Conservation (phyloP, 2,113 vertebrate species). For the Clinocottus analis region DNA sequence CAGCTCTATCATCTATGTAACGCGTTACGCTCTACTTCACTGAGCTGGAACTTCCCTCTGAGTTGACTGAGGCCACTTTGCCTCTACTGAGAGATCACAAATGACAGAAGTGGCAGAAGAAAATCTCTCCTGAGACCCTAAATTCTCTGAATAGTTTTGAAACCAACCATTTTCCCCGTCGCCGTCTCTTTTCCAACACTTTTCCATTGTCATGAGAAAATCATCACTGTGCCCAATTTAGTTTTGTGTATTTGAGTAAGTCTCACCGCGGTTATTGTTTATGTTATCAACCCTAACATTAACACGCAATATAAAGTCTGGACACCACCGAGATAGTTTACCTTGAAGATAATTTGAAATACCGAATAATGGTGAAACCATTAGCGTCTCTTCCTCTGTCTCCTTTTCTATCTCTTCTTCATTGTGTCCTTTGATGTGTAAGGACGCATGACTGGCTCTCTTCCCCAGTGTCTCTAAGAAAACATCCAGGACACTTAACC, state of each 20-base stretch:
- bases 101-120: slow-evolving; percentile 18
- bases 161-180: background rate
- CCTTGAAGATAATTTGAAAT: slow-evolving; percentile 22
- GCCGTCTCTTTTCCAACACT: background rate
- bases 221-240: background rate
- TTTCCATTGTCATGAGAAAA: background rate
- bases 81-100: slow-evolving; percentile 48
- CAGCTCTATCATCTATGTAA: background rate
- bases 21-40: slow-evolving; percentile 24
- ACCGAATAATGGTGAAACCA: slow-evolving; percentile 29
- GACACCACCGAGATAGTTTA: slow-evolving; percentile 24
- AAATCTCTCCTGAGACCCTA: background rate
- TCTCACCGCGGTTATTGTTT: slow-evolving; percentile 26
- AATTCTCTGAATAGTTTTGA: slow-evolving; percentile 4
- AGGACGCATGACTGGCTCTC: slow-evolving; percentile 31
- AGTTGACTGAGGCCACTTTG: slow-evolving; percentile 45
- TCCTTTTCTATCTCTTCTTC: slow-evolving; percentile 2
- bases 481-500: slow-evolving; percentile 51
- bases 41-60: slow-evolving; percentile 23
- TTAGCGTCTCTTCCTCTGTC: slow-evolving; percentile 19
- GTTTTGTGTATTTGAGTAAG: slow-evolving; percentile 16
- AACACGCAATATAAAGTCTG: slow-evolving; percentile 24
- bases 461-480: slow-evolving; percentile 29
- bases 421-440: slow-evolving; percentile 32
- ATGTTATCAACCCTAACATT: slow-evolving; percentile 28